phyloP scores from a whole-genome alignment of 2,797 vertebrate species.

The Sebastes cheni region DNA sequence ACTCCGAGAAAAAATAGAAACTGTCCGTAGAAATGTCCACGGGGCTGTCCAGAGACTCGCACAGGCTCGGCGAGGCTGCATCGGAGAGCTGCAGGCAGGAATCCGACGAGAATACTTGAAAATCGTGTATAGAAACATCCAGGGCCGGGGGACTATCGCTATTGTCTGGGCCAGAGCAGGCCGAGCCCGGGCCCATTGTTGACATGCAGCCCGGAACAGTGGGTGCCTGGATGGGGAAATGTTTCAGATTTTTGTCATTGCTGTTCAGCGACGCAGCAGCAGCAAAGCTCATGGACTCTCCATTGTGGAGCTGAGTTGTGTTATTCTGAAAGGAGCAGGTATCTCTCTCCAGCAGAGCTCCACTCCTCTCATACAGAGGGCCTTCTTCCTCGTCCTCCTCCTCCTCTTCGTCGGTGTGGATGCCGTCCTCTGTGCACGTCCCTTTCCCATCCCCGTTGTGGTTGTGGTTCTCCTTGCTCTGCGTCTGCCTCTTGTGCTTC shows the following conservation, averaged over 20 bases:
- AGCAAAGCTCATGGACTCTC: constrained; percentile 89
- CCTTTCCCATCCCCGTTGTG: constrained; percentile 91
- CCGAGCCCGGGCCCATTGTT: constrained; percentile 97
- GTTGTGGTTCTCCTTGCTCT: constrained; percentile 98
- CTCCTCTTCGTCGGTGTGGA: constrained; percentile 90
- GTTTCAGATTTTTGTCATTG: constrained; percentile 99
- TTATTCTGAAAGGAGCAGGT: constrained; percentile 92
- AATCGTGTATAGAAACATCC: constrained; percentile 97
- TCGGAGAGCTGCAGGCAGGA: constrained; percentile 98
- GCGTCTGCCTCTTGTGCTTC: constrained; percentile 99
- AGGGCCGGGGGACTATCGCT: constrained; percentile 93
- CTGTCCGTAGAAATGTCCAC: constrained; percentile 96
- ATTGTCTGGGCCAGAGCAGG: constrained; percentile 95
- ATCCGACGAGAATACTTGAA: constrained; percentile 96
- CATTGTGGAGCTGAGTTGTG: constrained; percentile 93
- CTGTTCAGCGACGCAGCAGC: constrained; percentile 92
- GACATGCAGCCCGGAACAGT: constrained; percentile 96
- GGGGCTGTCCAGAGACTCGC: constrained; percentile 95
- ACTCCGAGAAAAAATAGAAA: constrained; percentile 99
- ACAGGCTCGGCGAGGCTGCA: constrained; percentile 93
- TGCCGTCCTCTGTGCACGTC: constrained; percentile 85
- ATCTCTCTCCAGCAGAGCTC: constrained; percentile 95
- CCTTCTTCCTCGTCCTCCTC: constrained; percentile 89
- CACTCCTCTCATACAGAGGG: constrained; percentile 89
- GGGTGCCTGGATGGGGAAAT: constrained; percentile 98